Percentiles rank a stretch among this genome's conserved stretches.
Evolutionary conservation across 2,888 invertebrate species (phyloP).

Genomic region (Platycheirus rosarum): DNA sequence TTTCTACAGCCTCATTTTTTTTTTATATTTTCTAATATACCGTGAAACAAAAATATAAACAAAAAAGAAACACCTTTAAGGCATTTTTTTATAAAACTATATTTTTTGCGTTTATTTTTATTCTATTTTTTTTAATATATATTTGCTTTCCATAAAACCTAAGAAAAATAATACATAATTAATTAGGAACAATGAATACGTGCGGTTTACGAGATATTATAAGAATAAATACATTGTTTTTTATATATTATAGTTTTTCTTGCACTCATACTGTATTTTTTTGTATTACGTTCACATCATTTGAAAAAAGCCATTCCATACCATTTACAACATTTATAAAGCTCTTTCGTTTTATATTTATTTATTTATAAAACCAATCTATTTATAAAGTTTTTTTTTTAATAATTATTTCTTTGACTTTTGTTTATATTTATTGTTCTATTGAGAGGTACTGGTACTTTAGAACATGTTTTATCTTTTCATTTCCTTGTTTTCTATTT

Average conservation of each 20-base stretch:
- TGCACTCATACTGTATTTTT: conserved; percentile 18
- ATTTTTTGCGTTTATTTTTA: neutral
- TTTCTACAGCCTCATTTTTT: too few species aligned
- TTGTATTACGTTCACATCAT: conserved; percentile 21
- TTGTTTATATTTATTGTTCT: conserved; percentile 52
- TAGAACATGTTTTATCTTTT: conserved; percentile 64
- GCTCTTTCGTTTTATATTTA: conserved; percentile 46
- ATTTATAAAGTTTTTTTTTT: conserved; percentile 26
- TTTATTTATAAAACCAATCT: conserved; percentile 35
- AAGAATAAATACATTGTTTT: conserved; percentile 45
- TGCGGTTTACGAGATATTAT: conserved; percentile 67
- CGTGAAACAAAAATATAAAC: too few species aligned
- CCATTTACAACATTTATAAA: conserved; percentile 44
- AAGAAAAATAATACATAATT: conserved; percentile 47
- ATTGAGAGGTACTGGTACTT: conserved; percentile 70
- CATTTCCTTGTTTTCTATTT: conserved; percentile 56
- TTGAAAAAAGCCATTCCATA: conserved; percentile 38
- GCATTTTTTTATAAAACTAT: conserved; percentile 8
- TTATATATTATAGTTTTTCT: conserved; percentile 13
- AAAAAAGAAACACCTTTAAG: neutral
- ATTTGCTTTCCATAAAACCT: neutral
- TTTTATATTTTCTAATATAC: too few species aligned
- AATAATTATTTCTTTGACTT: too few species aligned
- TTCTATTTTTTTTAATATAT: conserved; percentile 20
- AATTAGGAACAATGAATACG: conserved; percentile 72